These are phyloP conservation scores for Gnathonemus longibarbis DNA, from an alignment of 2,113 vertebrate species.

Conservation along the genomic window DNA sequence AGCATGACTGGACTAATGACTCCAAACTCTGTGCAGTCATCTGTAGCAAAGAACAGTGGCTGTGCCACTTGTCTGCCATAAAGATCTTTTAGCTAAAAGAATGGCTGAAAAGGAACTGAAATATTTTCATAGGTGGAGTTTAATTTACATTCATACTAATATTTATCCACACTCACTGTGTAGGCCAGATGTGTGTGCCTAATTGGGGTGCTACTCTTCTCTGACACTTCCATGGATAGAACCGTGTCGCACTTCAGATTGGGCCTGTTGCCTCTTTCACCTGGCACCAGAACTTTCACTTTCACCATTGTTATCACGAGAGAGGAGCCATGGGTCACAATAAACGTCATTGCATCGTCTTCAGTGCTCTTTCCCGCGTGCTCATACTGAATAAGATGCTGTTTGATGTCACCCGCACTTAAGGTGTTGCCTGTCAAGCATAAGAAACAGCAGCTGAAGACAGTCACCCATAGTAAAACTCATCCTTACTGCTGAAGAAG, in stretches of 20 bases:
- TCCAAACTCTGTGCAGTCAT: background rate
- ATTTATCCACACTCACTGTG: slow-evolving; percentile 56
- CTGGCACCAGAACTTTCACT: slow-evolving; percentile 60
- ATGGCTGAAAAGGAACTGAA: background rate
- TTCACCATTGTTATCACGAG: slow-evolving; percentile 63
- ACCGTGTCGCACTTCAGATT: slow-evolving; percentile 58
- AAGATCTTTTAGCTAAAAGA: background rate
- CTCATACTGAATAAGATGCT: slow-evolving; percentile 68
- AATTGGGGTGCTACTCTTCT: slow-evolving; percentile 70
- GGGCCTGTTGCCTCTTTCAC: slow-evolving; percentile 48
- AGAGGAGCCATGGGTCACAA: slow-evolving; percentile 75
- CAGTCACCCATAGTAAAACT: background rate
- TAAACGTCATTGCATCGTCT: slow-evolving; percentile 80
- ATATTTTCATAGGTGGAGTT: background rate
- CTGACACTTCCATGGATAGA: slow-evolving; percentile 67
- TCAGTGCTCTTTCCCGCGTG: slow-evolving; percentile 64
- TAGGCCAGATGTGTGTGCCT: slow-evolving; percentile 76
- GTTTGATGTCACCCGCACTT: slow-evolving; percentile 74
- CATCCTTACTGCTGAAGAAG: background rate
- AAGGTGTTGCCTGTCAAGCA: slow-evolving; percentile 73
- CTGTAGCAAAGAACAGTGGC: background rate
- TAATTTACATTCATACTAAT: background rate
- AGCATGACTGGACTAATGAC: background rate
- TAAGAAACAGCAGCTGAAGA: background rate
- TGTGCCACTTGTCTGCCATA: background rate